Base-by-base conservation (phyloP, 2,888 invertebrate species). In the Allygus modestus region DNA sequence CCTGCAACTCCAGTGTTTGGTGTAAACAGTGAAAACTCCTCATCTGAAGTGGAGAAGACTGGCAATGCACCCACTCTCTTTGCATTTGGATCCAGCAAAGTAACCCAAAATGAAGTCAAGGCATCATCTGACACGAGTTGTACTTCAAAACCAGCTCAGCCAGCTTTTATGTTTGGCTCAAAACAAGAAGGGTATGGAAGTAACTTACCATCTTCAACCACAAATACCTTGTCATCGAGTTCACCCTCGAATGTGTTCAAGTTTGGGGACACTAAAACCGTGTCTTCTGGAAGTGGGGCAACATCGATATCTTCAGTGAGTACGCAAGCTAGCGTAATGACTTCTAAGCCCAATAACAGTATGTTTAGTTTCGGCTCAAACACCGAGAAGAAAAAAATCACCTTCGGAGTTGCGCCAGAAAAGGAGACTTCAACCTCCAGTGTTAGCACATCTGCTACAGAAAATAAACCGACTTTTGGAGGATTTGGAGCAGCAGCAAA, bases 171-270 rank as follows among this genome's bases (percentile, higher is more conserved):
- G 41, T 83, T 83, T 83, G 41, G 58, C 4, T 20, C 51, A 31
- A 37, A 41, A 20, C 75, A 83, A 43, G 69, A 43, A 41, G 33
- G 31, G 20, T 71, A 33, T 28, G 75, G 83, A 37, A 71, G 37
- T 26, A 75, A 37, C 28, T 17, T 33, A 31, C n/a, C 83, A 54
- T 41, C 28, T 11, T 41, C 84, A 71, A 82, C 82, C 26, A 71
- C 84, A 11, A 84, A 81, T 41, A 73, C 54, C 0, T 46, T 81
- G 54, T 37, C 84, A 41, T 41, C 81, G 17, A 81, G 71, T 81
- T 23, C 65, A 28, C 31, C 85, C 11, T 41, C 81, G 7, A 23
- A 84, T 77, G 43, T 84, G 17, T 87, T 86, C 61, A 85, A 85
- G 54, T 82, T 85, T 81, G 84, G 84, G 73, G 81, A 79, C 71